Base-by-base conservation (phyloP, 1,140 invertebrate species). In the Bombus sibiricus region DNA sequence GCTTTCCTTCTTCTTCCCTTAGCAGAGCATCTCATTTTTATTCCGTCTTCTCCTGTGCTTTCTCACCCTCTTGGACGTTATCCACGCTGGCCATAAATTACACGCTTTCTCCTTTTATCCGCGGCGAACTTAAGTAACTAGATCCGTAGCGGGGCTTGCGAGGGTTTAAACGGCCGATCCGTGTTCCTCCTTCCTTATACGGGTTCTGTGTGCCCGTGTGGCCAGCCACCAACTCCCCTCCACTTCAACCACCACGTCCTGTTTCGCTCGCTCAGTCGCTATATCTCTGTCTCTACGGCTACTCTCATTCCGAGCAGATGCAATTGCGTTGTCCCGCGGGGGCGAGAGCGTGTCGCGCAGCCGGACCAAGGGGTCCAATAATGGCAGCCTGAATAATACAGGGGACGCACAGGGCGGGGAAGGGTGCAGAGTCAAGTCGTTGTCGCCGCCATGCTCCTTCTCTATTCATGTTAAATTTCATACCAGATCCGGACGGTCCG, bases 341-440 rank as follows among this genome's bases (percentile, higher is more conserved):
- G 92, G 90, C 89, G 90, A 91, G 91, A 88, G 86, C 75, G 86
- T 89, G 84, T 86, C 86, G 86, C 86, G 59, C 86, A 81, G 81
- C 78, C 84, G 89, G 77, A 89, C 89, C 89, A 91, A 89, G 89
- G 88, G 90, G 85, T 89, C 89, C 82, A 88, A 91, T 92, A 92
- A 92, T 90, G 89, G 89, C 89, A 74, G 88, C 74, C 81, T 93
- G 92, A 93, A 93, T 93, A 93, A 93, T 93, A 93, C 91, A 93
- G 43, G 47, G 91, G 84, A 90, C 25, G 75, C 37, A 79, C 57
- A 73, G 81, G 79, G 32, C 37, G 79, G 72, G 37, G 73, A 82
- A 59, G 77, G 72, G 75, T 75, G 85, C 78, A 41, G 85, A 90
- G 85, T 84, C 89, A 85, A 90, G 89, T 89, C 85, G 84, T 90